Base-by-base conservation (phyloP, 1,140 invertebrate species). In the Littorina saxatilis region DNA sequence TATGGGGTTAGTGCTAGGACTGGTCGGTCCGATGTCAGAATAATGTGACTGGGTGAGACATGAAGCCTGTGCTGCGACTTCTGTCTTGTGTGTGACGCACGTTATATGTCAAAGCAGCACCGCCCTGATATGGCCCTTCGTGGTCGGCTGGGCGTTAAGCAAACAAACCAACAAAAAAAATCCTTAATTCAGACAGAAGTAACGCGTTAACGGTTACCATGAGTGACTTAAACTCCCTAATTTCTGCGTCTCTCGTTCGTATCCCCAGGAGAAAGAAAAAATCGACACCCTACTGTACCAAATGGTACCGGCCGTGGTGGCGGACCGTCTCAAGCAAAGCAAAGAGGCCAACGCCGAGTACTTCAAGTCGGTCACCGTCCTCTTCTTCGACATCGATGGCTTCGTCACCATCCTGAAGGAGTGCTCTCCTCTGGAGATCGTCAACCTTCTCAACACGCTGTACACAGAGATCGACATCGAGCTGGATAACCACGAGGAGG, bases 231-330 rank as follows among this genome's bases (percentile, higher is more conserved):
- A 50, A 50, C 47, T 50, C 47, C 20, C 20, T 20, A 50, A 9
- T 20, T 50, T 50, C 20, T 20, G 9, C 23, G 7, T 58, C 27
- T 58, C 9, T 23, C 9, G 17, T n/a, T 23, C 27, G 7, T n/a
- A 23, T n/a, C 55, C 55, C 55, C 55, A 58, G 55, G 55, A 15
- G 4, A 15, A n/a, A 58, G 55, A 89, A 61, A 81, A 84, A 29
- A 89, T 87, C 5, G 90, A 91, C 81, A 87, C 82, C 43, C 85
- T 90, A 72, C 84, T 88, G 23, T 88, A 88, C 72, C 86, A 90
- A 83, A 90, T 89, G 88, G 88, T 97, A 35, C 96, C 84, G 2
- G 81, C 39, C 55, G 61, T 76, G 15, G 78, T 84, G 20, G 81
- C 86, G 4, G 82, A 82, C 1, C 47, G 78, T 17, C 75, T 85